phyloP scores from a whole-genome alignment of 1,140 invertebrate species.

The Coptotermes formosanus region DNA sequence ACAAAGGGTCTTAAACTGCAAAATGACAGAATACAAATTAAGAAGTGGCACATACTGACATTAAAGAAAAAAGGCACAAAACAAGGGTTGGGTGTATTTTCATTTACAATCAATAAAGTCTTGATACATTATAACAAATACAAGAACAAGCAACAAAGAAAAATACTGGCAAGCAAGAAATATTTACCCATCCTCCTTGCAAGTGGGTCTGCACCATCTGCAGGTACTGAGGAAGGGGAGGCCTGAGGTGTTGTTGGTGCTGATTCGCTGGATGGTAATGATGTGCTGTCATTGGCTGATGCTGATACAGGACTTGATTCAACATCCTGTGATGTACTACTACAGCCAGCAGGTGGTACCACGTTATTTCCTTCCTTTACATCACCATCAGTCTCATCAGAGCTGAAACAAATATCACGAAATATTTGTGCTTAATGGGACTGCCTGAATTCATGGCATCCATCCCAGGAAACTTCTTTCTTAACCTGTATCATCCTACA shows the following conservation, averaged over 20 bases:
- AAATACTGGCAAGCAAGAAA: too few species aligned
- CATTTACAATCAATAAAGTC: too few species aligned
- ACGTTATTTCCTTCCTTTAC: neutral
- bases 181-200: neutral
- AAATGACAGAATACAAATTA: too few species aligned
- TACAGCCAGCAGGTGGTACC: constrained; percentile 7
- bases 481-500: too few species aligned
- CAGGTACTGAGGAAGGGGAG: neutral
- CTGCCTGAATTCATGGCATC: too few species aligned
- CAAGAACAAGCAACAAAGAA: too few species aligned
- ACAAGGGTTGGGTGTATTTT: too few species aligned
- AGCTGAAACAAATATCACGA: constrained; percentile 12
- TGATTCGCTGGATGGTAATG: neutral
- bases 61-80: too few species aligned
- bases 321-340: constrained; percentile 13
- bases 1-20: too few species aligned
- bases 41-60: too few species aligned
- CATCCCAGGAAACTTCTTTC: too few species aligned
- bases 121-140: too few species aligned
- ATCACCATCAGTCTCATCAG: constrained; percentile 24
- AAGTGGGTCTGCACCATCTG: neutral
- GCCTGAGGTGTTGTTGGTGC: constrained; percentile 14
- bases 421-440: neutral
- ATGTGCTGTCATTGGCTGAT: neutral
- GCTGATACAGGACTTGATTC: neutral